Evolutionary conservation across 2,797 vertebrate species (phyloP).

Genomic region (Peromyscus nudipes): DNA sequence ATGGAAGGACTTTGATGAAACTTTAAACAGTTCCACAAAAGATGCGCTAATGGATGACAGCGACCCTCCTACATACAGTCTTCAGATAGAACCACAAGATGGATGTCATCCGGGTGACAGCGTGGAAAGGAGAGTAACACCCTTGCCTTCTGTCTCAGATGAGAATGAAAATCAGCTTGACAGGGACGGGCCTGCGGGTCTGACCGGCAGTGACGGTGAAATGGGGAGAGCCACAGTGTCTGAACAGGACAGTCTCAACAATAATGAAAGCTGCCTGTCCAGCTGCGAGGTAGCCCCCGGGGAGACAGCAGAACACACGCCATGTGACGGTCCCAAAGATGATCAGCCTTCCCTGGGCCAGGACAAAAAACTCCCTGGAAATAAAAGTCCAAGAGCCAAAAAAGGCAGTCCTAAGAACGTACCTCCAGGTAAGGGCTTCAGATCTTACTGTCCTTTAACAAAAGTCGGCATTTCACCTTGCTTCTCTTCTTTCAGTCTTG

Average conservation of each 20-base stretch:
- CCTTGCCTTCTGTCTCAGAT: slow-evolving; percentile 87
- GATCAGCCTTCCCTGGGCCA: slow-evolving; percentile 76
- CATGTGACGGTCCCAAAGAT: slow-evolving; percentile 76
- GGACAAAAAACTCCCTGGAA: slow-evolving; percentile 81
- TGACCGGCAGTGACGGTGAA: slow-evolving; percentile 74
- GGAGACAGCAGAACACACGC: slow-evolving; percentile 67
- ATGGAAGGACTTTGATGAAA: slow-evolving; percentile 82
- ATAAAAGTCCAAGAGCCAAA: slow-evolving; percentile 84
- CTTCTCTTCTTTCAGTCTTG: neutral
- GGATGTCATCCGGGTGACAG: slow-evolving; percentile 73
- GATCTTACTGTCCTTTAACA: neutral
- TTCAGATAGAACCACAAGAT: slow-evolving; percentile 86
- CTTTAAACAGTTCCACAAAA: slow-evolving; percentile 83
- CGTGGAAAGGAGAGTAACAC: slow-evolving; percentile 74
- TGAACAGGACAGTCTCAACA: slow-evolving; percentile 91
- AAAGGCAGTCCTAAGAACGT: slow-evolving; percentile 81
- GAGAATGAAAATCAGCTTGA: slow-evolving; percentile 90
- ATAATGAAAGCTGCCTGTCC: slow-evolving; percentile 86
- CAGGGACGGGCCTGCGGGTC: slow-evolving; percentile 66
- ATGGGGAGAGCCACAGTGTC: slow-evolving; percentile 84
- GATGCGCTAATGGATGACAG: slow-evolving; percentile 90
- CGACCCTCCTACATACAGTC: slow-evolving; percentile 82
- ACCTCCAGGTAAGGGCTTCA: slow-evolving; percentile 80
- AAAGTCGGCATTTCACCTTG: neutral
- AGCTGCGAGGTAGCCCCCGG: slow-evolving; percentile 77